Evolutionary conservation across 2,888 invertebrate genomes (phyloP).

Genomic region (Euzetes globulus): DNA sequence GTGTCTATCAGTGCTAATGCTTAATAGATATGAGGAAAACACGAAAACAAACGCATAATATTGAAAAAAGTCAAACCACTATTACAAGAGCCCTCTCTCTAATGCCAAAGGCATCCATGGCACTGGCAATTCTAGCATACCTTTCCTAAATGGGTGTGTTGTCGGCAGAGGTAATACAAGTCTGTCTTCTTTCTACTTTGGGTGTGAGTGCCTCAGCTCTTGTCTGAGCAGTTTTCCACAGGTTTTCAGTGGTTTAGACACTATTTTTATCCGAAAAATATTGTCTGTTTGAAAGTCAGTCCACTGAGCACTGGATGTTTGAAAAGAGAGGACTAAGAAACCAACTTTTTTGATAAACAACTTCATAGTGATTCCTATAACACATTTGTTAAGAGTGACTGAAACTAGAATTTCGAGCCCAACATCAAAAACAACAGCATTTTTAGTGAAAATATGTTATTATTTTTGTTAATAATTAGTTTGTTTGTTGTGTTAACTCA

Average conservation of each 20-base stretch:
- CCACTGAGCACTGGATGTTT: neutral
- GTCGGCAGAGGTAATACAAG: slow-evolving; percentile 29
- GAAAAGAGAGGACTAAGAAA: neutral
- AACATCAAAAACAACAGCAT: neutral
- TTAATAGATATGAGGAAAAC: neutral
- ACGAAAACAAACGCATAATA: slow-evolving; percentile 10
- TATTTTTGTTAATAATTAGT: neutral
- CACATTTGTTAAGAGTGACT: too few species aligned
- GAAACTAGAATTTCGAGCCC: neutral
- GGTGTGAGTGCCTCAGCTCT: slow-evolving; percentile 12
- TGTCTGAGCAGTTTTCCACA: neutral
- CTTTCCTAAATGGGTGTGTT: slow-evolving; percentile 26
- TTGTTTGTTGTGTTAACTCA: neutral
- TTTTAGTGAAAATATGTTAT: neutral
- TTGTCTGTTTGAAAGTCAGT: neutral
- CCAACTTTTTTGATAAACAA: too few species aligned
- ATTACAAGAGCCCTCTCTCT: neutral
- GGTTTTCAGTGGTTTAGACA: neutral
- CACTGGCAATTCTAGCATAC: neutral
- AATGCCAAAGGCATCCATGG: slow-evolving; percentile 1
- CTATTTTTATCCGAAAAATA: slow-evolving; percentile 5
- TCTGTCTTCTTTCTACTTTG: slow-evolving; percentile 7
- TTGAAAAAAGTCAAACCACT: neutral
- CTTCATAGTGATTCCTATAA: too few species aligned
- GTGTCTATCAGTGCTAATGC: neutral